Evolutionary conservation across 2,113 vertebrate species (phyloP).

Genomic region (Hemiprocne comata): DNA sequence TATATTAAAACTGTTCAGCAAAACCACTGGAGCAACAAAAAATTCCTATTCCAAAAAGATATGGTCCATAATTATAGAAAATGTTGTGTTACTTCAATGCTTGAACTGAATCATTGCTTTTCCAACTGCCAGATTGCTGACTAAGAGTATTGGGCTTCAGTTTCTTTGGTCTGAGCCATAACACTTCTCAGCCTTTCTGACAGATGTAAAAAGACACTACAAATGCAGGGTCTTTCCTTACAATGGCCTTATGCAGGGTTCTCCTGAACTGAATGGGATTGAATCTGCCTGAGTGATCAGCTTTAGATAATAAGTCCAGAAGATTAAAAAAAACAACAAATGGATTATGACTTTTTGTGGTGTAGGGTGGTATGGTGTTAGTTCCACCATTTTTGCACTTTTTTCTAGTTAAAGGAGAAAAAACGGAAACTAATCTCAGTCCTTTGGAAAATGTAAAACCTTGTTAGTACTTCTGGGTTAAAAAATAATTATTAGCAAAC

Average conservation of each 20-base stretch:
- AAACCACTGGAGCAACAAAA: not conserved
- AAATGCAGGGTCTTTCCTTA: not conserved
- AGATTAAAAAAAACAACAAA: not conserved
- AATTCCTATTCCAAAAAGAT: not conserved
- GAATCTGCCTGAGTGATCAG: not conserved
- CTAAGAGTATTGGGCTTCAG: not conserved
- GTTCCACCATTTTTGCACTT: not conserved
- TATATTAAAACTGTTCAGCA: not conserved
- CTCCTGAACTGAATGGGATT: not conserved
- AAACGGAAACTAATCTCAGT: not conserved
- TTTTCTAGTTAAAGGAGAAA: not conserved
- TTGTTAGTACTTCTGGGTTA: not conserved
- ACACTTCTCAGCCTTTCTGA: not conserved
- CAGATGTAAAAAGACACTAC: not conserved
- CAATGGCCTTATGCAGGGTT: not conserved
- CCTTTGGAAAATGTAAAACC: not conserved
- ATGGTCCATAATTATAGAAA: not conserved
- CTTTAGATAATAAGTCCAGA: not conserved
- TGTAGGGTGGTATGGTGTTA: not conserved
- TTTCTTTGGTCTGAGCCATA: not conserved
- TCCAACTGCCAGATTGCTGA: conserved; percentile 13
- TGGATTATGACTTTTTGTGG: not conserved
- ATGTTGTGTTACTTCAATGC: not conserved
- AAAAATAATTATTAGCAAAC: not conserved
- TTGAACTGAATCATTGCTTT: not conserved